A percentile compares a stretch with the other conserved stretches of the same genome.
These are phyloP conservation scores for Coranthus polyacanthus DNA, from an alignment of 2,797 vertebrate genomes.

Conservation along the genomic window DNA sequence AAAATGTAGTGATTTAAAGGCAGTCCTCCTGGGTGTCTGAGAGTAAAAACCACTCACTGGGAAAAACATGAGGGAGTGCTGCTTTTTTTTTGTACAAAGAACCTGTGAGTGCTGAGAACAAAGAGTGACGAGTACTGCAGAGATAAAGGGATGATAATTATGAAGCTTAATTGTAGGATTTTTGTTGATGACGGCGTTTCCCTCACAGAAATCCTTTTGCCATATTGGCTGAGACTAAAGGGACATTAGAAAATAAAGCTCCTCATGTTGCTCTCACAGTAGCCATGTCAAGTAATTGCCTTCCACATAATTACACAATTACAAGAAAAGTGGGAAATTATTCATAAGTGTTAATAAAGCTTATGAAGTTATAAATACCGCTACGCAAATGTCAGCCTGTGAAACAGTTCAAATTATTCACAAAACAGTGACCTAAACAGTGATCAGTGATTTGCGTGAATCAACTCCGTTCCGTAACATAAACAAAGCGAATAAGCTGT, in stretches of 20 bases:
- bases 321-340: not conserved
- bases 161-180: conserved; percentile 27
- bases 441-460: not conserved
- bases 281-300: conserved; percentile 16
- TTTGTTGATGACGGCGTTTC: conserved; percentile 35
- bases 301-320: not conserved
- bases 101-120: conserved; percentile 16
- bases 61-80: conserved; percentile 1
- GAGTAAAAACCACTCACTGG: conserved; percentile 7
- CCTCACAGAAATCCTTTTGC: conserved; percentile 6
- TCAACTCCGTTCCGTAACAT: no score
- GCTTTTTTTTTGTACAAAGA: conserved; percentile 40
- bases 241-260: conserved; percentile 20
- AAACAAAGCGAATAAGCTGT: not conserved
- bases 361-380: conserved; percentile 14
- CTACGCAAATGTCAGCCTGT: not conserved
- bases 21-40: conserved; percentile 3
- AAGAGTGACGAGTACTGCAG: conserved; percentile 13
- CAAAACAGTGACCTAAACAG: not conserved
- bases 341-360: not conserved
- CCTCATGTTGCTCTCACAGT: conserved; percentile 14
- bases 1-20: conserved; percentile 34
- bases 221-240: conserved; percentile 25
- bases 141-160: conserved; percentile 54
- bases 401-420: no score